Percentiles rank a stretch among this genome's conserved stretches.
phyloP scores from a whole-genome alignment of 1,140 invertebrate species.

The Drosophila repletoides region DNA sequence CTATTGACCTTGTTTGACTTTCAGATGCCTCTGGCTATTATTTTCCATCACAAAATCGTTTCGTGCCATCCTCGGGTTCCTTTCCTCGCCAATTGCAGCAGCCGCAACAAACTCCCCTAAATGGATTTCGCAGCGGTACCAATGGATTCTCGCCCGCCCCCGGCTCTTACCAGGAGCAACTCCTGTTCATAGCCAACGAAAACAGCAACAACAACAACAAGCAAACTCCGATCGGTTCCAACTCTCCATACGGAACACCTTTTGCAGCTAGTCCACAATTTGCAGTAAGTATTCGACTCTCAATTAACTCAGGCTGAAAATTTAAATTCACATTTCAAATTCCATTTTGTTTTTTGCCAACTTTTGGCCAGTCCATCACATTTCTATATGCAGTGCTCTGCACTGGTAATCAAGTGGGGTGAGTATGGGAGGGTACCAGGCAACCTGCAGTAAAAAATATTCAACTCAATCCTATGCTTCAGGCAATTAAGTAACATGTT shows the following conservation, averaged over 20 bases:
- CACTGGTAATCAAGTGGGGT: not conserved
- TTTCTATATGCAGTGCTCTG: constrained; percentile 43
- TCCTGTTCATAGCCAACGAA: constrained; percentile 75
- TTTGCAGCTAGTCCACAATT: constrained; percentile 62
- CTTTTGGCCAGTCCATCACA: constrained; percentile 18
- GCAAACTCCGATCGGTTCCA: constrained; percentile 29
- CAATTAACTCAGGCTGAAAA: constrained; percentile 7
- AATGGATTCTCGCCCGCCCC: constrained; percentile 55
- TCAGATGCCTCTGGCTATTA: constrained; percentile 74
- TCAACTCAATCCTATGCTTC: constrained; percentile 9
- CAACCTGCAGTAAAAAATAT: constrained; percentile 5
- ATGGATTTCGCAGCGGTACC: constrained; percentile 32
- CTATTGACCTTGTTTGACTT: constrained; percentile 47
- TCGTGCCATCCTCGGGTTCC: constrained; percentile 71
- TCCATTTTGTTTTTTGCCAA: constrained; percentile 27
- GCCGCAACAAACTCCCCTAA: constrained; percentile 27
- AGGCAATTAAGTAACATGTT: constrained; percentile 61
- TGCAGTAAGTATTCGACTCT: constrained; percentile 58
- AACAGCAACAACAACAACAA: constrained; percentile 46
- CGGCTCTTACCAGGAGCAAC: constrained; percentile 78
- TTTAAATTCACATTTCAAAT: constrained; percentile 28
- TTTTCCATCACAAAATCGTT: constrained; percentile 75
- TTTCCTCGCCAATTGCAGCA: constrained; percentile 56
- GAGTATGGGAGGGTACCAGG: not conserved
- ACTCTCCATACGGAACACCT: constrained; percentile 53